Evolutionary conservation across 2,113 vertebrate genomes (phyloP).

Genomic region (Odobenus rosmarus): DNA sequence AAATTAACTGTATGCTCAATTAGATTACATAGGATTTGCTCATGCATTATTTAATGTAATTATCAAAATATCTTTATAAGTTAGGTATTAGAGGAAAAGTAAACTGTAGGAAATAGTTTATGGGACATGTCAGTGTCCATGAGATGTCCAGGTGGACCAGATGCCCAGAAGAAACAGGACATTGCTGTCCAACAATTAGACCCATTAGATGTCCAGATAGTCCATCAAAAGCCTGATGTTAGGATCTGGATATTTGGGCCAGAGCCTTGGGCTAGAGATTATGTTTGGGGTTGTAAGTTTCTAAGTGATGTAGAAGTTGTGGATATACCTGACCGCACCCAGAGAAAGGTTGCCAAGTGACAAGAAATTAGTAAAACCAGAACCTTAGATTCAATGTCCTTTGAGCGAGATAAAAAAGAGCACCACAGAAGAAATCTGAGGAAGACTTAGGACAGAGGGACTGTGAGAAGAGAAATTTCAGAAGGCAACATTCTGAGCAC

Average conservation of each 20-base stretch:
- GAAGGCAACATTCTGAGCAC: fast-evolving
- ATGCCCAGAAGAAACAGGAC: not conserved
- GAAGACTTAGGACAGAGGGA: not conserved
- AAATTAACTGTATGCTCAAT: not conserved
- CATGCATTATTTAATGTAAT: not conserved
- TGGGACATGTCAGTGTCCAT: too few species aligned
- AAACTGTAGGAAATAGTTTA: not conserved
- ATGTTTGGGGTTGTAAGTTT: not conserved
- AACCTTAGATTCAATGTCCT: not conserved
- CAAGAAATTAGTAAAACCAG: not conserved
- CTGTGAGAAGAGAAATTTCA: not conserved
- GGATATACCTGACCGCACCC: too few species aligned
- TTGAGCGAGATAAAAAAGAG: not conserved
- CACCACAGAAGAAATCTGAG: not conserved
- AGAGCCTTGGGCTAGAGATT: not conserved
- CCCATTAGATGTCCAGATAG: not conserved
- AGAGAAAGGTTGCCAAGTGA: not conserved
- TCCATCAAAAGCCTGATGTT: not conserved
- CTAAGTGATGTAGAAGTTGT: fast-evolving
- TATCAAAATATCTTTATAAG: not conserved
- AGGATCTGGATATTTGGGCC: not conserved
- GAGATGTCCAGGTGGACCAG: not conserved
- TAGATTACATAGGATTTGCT: not conserved
- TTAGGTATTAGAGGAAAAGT: not conserved
- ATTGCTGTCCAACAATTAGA: not conserved